Evolutionary conservation across 2,113 vertebrate genomes (phyloP).

Genomic region (Thunnus maccoyii): DNA sequence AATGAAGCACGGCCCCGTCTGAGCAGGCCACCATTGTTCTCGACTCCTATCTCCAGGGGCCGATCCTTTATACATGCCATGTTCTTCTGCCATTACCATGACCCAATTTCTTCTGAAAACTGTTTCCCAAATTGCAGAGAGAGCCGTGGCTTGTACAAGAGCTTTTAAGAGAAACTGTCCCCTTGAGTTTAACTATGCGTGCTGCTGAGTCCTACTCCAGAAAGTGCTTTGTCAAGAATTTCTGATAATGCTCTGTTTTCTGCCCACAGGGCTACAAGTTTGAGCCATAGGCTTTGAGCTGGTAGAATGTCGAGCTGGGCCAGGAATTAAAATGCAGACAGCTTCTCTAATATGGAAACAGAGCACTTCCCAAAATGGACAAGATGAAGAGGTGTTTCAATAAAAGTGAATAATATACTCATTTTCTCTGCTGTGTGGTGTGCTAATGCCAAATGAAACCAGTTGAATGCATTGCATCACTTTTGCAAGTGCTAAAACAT

Average conservation of each 20-base stretch:
- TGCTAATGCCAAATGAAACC: constrained; percentile 16
- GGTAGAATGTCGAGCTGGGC: constrained; percentile 21
- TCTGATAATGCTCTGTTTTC: constrained; percentile 60
- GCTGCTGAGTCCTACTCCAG: constrained; percentile 67
- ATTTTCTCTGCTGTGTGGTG: neutral
- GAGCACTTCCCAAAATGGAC: constrained; percentile 10
- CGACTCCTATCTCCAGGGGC: constrained; percentile 68
- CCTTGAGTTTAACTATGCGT: constrained; percentile 79
- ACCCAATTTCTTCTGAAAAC: constrained; percentile 81
- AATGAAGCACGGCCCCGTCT: constrained; percentile 50
- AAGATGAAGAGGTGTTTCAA: constrained; percentile 16
- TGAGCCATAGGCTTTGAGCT: constrained; percentile 39
- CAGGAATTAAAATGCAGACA: constrained; percentile 40
- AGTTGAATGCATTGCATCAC: constrained; percentile 10
- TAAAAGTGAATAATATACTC: constrained; percentile 25
- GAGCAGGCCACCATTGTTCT: constrained; percentile 66
- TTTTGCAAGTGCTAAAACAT: constrained; percentile 20
- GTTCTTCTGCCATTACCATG: constrained; percentile 75
- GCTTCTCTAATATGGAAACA: constrained; percentile 30
- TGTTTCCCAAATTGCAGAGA: constrained; percentile 74
- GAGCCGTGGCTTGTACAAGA: constrained; percentile 56
- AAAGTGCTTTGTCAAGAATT: constrained; percentile 81
- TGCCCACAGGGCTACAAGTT: constrained; percentile 61
- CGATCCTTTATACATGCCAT: constrained; percentile 73
- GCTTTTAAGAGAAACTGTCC: constrained; percentile 81